These are phyloP conservation scores for Pseudocheirus occidentalis DNA, from an alignment of 2,797 vertebrate genomes.

Conservation along the genomic window DNA sequence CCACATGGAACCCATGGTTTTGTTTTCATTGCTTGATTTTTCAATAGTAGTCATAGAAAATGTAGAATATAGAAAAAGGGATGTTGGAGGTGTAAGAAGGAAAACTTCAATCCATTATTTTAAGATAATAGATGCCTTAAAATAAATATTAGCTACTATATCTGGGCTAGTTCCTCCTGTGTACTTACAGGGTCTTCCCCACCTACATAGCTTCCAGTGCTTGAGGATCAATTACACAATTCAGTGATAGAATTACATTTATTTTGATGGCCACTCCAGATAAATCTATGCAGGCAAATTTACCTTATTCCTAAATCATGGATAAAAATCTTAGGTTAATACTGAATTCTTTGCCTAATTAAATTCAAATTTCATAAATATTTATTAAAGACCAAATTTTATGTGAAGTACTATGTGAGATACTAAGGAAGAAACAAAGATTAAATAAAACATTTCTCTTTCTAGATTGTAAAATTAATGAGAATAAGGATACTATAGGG, in stretches of 20 bases:
- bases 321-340: not conserved
- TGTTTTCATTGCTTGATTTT: slow-evolving; percentile 7
- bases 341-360: not conserved
- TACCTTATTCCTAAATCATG: not conserved
- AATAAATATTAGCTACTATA: not conserved
- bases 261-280: not conserved
- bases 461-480: not conserved
- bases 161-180: not conserved
- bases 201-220: not conserved
- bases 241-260: not conserved
- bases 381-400: not conserved
- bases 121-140: slow-evolving; percentile 18
- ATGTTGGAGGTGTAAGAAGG: not conserved
- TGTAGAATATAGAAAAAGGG: not conserved
- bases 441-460: not conserved
- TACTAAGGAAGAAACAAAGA: not conserved
- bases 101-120: slow-evolving; percentile 30
- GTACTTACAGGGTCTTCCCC: not conserved
- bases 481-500: not conserved
- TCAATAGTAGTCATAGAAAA: not conserved
- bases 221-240: not conserved
- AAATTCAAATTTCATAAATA: not conserved
- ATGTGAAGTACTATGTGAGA: not conserved
- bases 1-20: not conserved
- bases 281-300: not conserved